Base-by-base conservation (phyloP, 2,797 vertebrate species). In the Alcedo quadribrachys region DNA sequence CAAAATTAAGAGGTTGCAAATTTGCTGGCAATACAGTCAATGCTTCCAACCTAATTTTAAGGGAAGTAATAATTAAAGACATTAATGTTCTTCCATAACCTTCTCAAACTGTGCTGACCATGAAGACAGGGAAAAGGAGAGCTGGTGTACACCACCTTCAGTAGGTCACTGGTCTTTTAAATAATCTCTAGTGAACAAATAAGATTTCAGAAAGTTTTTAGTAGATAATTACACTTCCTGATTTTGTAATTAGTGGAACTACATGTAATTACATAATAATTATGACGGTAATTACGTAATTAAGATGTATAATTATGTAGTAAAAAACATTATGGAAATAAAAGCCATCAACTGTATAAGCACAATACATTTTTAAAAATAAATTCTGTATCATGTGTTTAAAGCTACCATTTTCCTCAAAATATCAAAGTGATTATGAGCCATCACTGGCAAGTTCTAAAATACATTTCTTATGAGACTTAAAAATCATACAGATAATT, bases 271-370 rank as follows among this genome's bases (percentile, higher is more conserved):
- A 98, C 98, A 98, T 98, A 98, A 98, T 98, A 98, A 98, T 98
- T 98, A 98, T 98, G 97, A 98, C 97, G 96, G 97, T 97, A 98
- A 98, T 98, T 98, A 98, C 97, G 86, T 98, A 98, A 98, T 98
- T 98, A 98, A 98, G 98, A 98, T 98, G 98, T 98, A 98, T 98
- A 98, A 98, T 98, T 98, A 98, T 98, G 97, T 98, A 98, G 98
- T 98, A 98, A 98, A 98, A 98, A 98, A 98, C 98, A 98, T 98
- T 97, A 97, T 98, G 97, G 98, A 98, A 98, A 98, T 98, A 98
- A 98, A 98, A 97, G 97, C 97, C 95, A 98, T 98, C 96, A 96
- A 98, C 97, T 97, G 96, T 97, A 97, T 98, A 98, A 98, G 97
- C 97, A 98, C 97, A 98, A 98, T 98, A 97, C 97, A 97, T 98